Percentiles rank a stretch among this genome's conserved stretches.
Evolutionary conservation across 2,888 invertebrate genomes (phyloP).

Genomic region (Lysandra bellargus): DNA sequence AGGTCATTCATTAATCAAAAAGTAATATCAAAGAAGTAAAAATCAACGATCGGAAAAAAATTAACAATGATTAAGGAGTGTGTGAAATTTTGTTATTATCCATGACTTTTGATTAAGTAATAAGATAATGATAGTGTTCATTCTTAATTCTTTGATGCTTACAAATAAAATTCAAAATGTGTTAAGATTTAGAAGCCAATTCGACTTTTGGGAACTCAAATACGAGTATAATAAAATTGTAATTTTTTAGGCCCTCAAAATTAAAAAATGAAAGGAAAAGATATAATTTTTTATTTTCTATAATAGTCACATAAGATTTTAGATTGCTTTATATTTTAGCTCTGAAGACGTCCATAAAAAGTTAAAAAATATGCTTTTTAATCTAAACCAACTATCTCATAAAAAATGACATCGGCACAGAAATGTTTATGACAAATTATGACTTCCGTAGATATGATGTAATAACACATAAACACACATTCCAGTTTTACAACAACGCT

Average conservation of each 20-base stretch:
- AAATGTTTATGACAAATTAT: constrained; percentile 13
- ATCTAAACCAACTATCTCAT: background rate
- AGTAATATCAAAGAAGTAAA: background rate
- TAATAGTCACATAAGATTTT: too few relatives aligned
- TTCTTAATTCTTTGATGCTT: background rate
- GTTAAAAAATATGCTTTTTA: background rate
- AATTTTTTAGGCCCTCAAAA: background rate
- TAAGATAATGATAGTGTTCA: background rate
- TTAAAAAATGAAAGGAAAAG: background rate
- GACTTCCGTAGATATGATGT: background rate
- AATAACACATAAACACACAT: constrained; percentile 16
- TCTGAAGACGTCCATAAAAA: background rate
- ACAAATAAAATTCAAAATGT: background rate
- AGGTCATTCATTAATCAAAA: constrained; percentile 1
- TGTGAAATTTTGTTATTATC: background rate
- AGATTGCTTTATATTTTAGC: too few relatives aligned
- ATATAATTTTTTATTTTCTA: too few relatives aligned
- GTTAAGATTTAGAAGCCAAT: too few relatives aligned
- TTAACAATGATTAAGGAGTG: background rate
- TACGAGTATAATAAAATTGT: too few relatives aligned
- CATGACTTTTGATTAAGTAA: background rate
- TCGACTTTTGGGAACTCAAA: too few relatives aligned
- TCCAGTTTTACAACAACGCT: background rate
- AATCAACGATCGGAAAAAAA: background rate
- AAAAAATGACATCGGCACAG: constrained; percentile 5